A percentile compares a stretch with the other conserved stretches of the same genome.
Evolutionary conservation across 2,797 vertebrate species (phyloP).

Genomic region (Tokudaia tokunoshimensis): DNA sequence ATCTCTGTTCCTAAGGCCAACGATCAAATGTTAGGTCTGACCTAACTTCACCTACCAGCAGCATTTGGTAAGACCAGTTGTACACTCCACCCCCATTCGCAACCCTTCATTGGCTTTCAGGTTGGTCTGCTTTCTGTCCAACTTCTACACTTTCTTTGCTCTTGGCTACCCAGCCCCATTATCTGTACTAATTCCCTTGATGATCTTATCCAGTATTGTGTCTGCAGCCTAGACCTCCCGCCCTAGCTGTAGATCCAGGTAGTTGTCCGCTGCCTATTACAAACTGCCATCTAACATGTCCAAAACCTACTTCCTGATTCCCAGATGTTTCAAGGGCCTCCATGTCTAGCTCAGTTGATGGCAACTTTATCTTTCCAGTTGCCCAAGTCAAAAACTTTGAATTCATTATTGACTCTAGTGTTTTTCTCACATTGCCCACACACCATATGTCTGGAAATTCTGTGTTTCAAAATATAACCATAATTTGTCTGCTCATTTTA

Average conservation of each 20-base stretch:
- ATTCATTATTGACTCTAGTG: slow-evolving; percentile 28
- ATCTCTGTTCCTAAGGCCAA: neutral
- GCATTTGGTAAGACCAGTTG: neutral
- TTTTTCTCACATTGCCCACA: slow-evolving; percentile 23
- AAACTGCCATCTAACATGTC: neutral
- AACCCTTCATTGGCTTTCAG: neutral
- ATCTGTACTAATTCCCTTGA: neutral
- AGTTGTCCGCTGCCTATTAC: neutral
- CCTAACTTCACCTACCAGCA: neutral
- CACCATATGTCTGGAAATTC: neutral
- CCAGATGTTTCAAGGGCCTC: neutral
- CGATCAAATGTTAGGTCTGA: neutral
- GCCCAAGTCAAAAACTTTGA: neutral
- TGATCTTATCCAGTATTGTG: neutral
- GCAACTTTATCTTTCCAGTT: slow-evolving; percentile 26
- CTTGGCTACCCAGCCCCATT: neutral
- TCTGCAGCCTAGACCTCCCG: neutral
- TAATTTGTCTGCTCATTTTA: neutral
- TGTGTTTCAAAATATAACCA: slow-evolving; percentile 46
- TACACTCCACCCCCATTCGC: neutral
- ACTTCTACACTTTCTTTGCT: neutral
- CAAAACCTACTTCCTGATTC: neutral
- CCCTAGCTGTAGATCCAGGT: neutral
- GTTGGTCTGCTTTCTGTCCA: neutral
- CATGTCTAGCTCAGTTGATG: neutral